Evolutionary conservation across 2,113 vertebrate genomes (phyloP), one percentile per base, ranked within the genome.

Genomic region (Gasterosteus nipponicus): DNA sequence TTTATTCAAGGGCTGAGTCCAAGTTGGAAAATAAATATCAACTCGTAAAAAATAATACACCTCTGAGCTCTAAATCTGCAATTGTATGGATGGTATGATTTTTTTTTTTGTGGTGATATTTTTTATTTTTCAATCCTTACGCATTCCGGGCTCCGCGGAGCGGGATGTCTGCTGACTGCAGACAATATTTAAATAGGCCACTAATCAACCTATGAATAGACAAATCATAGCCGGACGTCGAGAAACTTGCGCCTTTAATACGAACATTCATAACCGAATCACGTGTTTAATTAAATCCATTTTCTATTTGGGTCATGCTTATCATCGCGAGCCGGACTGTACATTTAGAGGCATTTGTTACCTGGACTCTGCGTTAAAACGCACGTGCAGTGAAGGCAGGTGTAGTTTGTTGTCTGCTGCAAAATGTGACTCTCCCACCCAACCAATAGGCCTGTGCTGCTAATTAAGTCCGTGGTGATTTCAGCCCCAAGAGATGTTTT

Each of bases 381-480:
- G 53, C 71, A 35, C 65, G 44, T n/a, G 46, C 56, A 15, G 35
- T 38, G 18, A 33, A 62, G 68, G 83, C 81, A 53, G 69, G 69
- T 77, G 62, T 2, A 68, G 71, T 79, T 77, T 83, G 56, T 41
- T 54, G 77, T 82, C 73, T 80, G 70, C 69, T 51, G 60, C 70
- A 81, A 57, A 31, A 63, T 74, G 61, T 22, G 77, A 69, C 69
- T 86, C 81, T 82, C 78, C 96, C 94, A 92, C 56, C 51, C 73
- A 62, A 46, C 95, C 96, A 96, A 95, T 94, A 92, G 83, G 83
- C 84, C 87, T 9, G 74, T 89, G 95, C 96, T 94, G 95, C 96
- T 99, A 98, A 99, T 98, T 95, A 98, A 97, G 95, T 97, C 96
- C 96, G 89, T 92, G 94, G 96, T 94, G 96, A 94, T 96, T 96